Evolutionary conservation across 2,888 invertebrate species (phyloP), one percentile per base, ranked within the genome.

Genomic region (Limnephilus auricula): DNA sequence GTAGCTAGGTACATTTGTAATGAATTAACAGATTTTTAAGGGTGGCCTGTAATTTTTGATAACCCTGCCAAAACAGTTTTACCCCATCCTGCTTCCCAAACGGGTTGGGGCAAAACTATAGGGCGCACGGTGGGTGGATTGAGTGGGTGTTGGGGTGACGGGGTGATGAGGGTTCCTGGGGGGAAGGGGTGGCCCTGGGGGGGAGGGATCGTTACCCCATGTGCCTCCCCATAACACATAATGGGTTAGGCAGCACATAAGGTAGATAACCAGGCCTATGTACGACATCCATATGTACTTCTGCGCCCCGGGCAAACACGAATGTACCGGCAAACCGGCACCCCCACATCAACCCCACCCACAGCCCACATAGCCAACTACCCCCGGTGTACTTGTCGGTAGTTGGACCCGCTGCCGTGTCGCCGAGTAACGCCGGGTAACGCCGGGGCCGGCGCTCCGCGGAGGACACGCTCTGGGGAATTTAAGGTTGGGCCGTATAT

Each of bases 221-320:
- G 90, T 90, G 78, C 90, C 92, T 18, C 92, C 87, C 90, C 90
- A 90, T 80, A 89, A 80, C 90, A 91, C 89, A 90, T 92, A 92
- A 92, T 92, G 93, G 93, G 93, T 92, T 92, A 91, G 93, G 92
- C 92, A 84, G 87, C 92, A 92, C 91, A 91, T 92, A 91, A 89
- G 92, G 91, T 91, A 91, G 91, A 92, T 91, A 92, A 79, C 85
- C 84, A 30, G 85, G 90, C 90, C 92, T 40, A 92, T 92, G 92
- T 92, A 90, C 91, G 65, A 65, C 65, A 65, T 65, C 65, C 65
- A 65, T 65, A 65, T 65, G 65, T 65, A 65, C 65, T 65, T 65
- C 65, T 65, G 82, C 65, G 90, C 90, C 90, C 84, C 78, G 90
- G 90, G 90, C 80, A 90, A 90, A 90, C 90, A 90, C 78, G 50